Conservation (phyloP, 1,140 invertebrate genomes). For the Gryllus bimaculatus region DNA sequence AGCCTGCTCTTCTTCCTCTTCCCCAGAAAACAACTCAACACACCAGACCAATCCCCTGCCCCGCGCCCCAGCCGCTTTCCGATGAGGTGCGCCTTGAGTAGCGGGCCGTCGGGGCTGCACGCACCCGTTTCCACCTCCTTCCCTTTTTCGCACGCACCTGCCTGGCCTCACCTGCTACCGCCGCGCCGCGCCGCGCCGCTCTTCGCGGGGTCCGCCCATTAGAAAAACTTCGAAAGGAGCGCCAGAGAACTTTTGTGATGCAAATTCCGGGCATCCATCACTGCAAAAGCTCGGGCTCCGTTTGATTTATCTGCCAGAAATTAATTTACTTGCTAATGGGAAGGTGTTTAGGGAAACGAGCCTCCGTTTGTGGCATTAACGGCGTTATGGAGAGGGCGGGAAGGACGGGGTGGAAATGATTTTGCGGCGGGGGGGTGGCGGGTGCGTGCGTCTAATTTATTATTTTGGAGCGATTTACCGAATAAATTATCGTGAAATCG, state of each 20-base stretch:
- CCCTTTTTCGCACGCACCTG: no score
- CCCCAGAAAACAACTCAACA: no score
- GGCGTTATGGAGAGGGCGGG: not conserved
- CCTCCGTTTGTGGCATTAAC: not conserved
- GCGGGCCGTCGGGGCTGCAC: no score
- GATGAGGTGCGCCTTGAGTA: no score
- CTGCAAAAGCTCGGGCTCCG: not conserved
- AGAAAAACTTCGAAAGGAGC: not conserved
- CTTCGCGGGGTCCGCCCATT: not conserved
- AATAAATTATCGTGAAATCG: not conserved
- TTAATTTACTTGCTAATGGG: slow-evolving; percentile 5
- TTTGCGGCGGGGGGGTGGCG: no score
- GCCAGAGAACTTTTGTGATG: not conserved
- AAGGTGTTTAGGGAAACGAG: slow-evolving; percentile 3
- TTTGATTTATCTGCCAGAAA: slow-evolving; percentile 4
- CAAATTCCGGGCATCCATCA: not conserved
- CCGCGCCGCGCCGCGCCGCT: no score
- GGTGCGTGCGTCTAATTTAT: not conserved
- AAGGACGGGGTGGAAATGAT: not conserved
- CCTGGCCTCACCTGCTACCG: no score
- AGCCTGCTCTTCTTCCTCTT: no score
- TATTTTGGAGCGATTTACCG: not conserved
- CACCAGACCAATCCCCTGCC: no score
- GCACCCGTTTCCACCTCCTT: no score
- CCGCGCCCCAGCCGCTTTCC: no score